Base-by-base conservation (phyloP, 1,140 invertebrate species). In the Drosophila sturtevanti region DNA sequence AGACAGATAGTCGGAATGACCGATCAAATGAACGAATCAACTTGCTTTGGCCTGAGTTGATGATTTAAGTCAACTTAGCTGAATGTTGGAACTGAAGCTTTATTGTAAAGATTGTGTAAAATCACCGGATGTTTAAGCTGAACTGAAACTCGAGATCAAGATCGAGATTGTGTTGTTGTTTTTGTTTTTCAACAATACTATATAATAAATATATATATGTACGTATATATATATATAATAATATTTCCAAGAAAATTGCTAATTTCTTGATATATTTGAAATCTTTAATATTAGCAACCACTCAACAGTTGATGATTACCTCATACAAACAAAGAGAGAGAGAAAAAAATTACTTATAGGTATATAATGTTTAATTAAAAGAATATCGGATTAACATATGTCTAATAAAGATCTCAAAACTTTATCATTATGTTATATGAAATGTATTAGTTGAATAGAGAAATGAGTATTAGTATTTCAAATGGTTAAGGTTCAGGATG, bases 51-150 rank as follows among this genome's bases (percentile, higher is more conserved):
- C 16, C 16, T 48, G 16, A 48, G 16, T 48, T 81, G 70, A 87
- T 87, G 86, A 86, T 86, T 87, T 77, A 87, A 86, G 82, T 87
- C 81, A 87, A 78, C 67, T 86, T 81, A 78, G 76, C 18, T 14
- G 66, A 34, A 18, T 68, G 73, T 58, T 67, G 58, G 60, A 62
- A 34, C 27, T 56, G 21, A 10, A 52, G 51, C 79, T 75, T 31
- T 66, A 82, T 81, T 81, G 79, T 81, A 81, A 56, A 75, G 76
- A 86, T 78, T 87, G 71, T 87, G 71, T 86, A 76, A 82, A 81
- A 72, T 65, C 73, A 86, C 82, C 82, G 82, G 82, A 86, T 86
- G 82, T 82, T 87, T 63, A 76, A 87, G 76, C 76, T 73, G 64
- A 66, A 72, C 2, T 59, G 67, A 59, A 38, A 38, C 5, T 31